Evolutionary conservation across 2,113 vertebrate genomes (phyloP).

Genomic region (Atlantisia rogersi): DNA sequence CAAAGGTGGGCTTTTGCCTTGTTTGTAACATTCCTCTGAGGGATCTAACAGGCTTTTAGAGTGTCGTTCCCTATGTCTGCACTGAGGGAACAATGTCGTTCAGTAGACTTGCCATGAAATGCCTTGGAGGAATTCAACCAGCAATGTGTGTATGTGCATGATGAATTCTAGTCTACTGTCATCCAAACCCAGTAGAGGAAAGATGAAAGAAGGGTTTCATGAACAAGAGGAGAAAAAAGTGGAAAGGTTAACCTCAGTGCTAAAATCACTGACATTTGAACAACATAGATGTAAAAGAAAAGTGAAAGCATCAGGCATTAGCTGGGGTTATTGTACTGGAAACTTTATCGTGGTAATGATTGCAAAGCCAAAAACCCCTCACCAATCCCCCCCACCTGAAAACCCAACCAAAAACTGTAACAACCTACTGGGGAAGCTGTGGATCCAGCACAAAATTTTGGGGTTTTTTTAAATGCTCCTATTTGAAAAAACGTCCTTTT

Average conservation of each 20-base stretch:
- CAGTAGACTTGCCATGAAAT: not conserved
- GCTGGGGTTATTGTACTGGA: slow-evolving; percentile 47
- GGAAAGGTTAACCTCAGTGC: slow-evolving; percentile 69
- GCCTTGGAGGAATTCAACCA: slow-evolving; percentile 20
- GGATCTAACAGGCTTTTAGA: not conserved
- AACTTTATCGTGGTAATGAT: slow-evolving; percentile 48
- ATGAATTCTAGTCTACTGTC: not conserved
- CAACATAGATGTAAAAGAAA: slow-evolving; percentile 56
- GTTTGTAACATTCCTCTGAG: not conserved
- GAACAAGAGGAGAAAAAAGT: slow-evolving; percentile 28
- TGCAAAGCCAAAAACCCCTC: not conserved
- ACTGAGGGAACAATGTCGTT: not conserved
- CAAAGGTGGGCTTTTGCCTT: not conserved
- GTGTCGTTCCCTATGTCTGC: not conserved
- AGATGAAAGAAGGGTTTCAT: slow-evolving; percentile 21
- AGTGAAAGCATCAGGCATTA: slow-evolving; percentile 43
- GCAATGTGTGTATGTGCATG: not conserved
- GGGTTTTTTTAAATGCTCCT: not conserved
- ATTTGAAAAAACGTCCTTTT: not conserved
- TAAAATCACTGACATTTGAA: slow-evolving; percentile 77
- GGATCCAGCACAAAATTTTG: not conserved
- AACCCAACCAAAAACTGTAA: accelerated
- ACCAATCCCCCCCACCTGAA: not conserved
- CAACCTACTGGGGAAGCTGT: not conserved
- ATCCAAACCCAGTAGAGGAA: slow-evolving; percentile 30